Percentiles rank a stretch among this genome's conserved stretches.
Conservation (phyloP, 2,113 vertebrate species). For the Catharus minimus region DNA sequence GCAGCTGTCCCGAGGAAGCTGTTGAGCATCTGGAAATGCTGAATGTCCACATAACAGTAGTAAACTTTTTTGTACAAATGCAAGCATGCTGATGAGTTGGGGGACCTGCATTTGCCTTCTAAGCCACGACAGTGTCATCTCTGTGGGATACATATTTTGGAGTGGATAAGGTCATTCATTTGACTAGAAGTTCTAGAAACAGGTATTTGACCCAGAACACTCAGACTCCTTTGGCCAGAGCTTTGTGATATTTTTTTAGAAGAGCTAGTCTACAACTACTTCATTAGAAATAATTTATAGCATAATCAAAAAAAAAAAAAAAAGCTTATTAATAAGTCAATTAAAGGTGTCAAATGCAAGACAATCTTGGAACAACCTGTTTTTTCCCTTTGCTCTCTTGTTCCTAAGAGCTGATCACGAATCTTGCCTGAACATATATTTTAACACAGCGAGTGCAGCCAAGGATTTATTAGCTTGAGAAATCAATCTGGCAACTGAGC, state of each 20-base stretch:
- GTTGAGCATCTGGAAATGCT: neutral
- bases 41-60: neutral
- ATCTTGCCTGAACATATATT: neutral
- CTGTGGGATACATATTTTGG: neutral
- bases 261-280: neutral
- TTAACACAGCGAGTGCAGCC: slow-evolving; percentile 9
- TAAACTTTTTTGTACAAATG: neutral
- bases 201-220: neutral
- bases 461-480: slow-evolving; percentile 50
- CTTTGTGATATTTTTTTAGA: neutral
- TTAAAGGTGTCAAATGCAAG: slow-evolving; percentile 34
- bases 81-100: neutral
- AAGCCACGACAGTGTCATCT: neutral
- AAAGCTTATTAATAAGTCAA: slow-evolving; percentile 8
- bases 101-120: neutral
- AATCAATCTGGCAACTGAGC: slow-evolving; percentile 19
- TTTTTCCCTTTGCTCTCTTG: slow-evolving; percentile 2
- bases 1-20: neutral
- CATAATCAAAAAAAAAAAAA: neutral
- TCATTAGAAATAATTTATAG: slow-evolving; percentile 21
- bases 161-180: neutral
- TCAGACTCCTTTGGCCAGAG: neutral
- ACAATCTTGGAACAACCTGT: neutral
- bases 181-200: neutral
- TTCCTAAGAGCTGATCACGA: neutral